phyloP scores from a whole-genome alignment of 2,888 invertebrate genomes.

The Nephrotoma appendiculata region DNA sequence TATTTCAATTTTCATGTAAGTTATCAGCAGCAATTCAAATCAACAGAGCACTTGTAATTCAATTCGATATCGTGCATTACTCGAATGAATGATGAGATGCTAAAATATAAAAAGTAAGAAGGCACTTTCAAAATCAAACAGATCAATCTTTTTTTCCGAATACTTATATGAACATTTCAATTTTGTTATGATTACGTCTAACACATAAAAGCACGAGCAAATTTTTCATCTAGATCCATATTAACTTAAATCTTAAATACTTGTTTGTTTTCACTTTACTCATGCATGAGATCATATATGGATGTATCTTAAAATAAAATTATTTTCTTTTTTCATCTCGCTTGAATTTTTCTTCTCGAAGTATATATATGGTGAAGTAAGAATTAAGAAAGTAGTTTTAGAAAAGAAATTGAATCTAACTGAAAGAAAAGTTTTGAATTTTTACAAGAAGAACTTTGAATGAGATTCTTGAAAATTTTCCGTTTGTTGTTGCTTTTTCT shows the following conservation, averaged over 20 bases:
- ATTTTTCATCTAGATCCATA: background rate
- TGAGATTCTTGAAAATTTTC: background rate
- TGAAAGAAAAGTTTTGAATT: background rate
- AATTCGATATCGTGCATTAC: background rate
- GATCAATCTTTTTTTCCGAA: background rate
- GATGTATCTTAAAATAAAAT: background rate
- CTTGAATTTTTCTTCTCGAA: background rate
- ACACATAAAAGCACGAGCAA: background rate
- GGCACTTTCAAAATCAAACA: background rate
- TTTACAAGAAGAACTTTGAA: background rate
- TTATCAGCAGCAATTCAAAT: background rate
- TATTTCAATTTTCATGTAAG: too few relatives aligned
- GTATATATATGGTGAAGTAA: background rate
- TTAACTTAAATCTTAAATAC: background rate
- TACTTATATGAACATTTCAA: background rate
- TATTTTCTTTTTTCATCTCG: background rate
- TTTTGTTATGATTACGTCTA: background rate
- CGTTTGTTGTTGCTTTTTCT: background rate
- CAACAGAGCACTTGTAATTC: background rate
- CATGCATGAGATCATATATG: background rate
- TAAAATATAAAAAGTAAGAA: background rate
- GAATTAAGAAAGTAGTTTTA: background rate
- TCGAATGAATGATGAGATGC: background rate
- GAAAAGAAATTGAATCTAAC: background rate
- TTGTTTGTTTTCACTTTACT: background rate